Percentiles rank a stretch among this genome's conserved stretches.
These are phyloP conservation scores for Solen grandis DNA, from an alignment of 1,140 invertebrate genomes.

Conservation along the genomic window DNA sequence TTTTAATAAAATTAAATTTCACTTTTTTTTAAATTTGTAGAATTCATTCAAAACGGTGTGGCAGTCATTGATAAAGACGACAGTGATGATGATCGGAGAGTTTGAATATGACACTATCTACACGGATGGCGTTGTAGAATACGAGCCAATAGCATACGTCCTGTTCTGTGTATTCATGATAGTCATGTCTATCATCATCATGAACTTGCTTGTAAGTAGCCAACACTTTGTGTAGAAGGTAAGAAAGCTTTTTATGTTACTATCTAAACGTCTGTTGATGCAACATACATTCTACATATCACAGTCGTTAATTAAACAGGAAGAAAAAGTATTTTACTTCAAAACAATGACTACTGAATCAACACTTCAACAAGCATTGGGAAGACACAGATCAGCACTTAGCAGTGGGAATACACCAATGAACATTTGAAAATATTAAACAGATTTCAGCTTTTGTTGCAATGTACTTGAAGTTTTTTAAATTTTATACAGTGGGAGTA, in stretches of 20 bases:
- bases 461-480: too few species aligned
- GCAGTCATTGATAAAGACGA: conserved; percentile 79
- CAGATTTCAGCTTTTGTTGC: too few species aligned
- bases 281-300: too few species aligned
- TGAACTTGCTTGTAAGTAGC: conserved; percentile 81
- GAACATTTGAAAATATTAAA: too few species aligned
- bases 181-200: conserved; percentile 81
- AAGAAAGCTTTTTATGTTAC: neutral
- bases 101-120: conserved; percentile 79
- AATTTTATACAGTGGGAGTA: too few species aligned
- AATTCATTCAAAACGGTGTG: conserved; percentile 72
- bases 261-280: too few species aligned
- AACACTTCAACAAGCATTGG: too few species aligned
- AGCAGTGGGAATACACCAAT: too few species aligned
- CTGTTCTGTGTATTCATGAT: conserved; percentile 80
- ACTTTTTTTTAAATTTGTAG: conserved; percentile 62
- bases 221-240: neutral
- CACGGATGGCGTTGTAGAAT: conserved; percentile 52
- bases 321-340: too few species aligned
- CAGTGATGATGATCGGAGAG: conserved; percentile 82
- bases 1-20: neutral
- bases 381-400: too few species aligned
- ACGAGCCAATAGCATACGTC: conserved; percentile 71
- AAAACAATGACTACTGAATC: too few species aligned
- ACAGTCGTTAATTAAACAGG: too few species aligned